Evolutionary conservation across 2,888 invertebrate genomes (phyloP).

Genomic region (Strigamia crassipes): DNA sequence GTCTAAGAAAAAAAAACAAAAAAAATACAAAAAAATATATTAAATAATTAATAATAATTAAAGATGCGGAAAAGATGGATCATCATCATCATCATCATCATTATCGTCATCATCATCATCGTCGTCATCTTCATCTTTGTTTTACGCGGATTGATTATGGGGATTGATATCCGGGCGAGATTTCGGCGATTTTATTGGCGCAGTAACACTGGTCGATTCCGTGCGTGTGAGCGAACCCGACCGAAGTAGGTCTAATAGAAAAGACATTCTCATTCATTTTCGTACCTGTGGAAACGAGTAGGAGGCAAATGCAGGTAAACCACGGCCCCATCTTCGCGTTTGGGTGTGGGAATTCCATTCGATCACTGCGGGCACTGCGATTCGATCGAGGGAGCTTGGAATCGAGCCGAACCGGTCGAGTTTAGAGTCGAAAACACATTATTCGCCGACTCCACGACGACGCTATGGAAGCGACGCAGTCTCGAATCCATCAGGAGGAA

Average conservation of each 20-base stretch:
- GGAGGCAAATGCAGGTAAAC: neutral
- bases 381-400: neutral
- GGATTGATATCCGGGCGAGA: neutral
- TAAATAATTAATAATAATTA: no score
- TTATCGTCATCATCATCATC: neutral
- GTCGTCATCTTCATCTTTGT: neutral
- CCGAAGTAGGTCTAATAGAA: constrained; percentile 17
- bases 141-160: neutral
- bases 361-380: neutral
- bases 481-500: constrained; percentile 29
- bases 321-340: neutral
- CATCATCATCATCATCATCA: no score
- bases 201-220: constrained; percentile 23
- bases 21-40: no score
- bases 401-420: constrained; percentile 6
- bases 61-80: neutral
- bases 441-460: neutral
- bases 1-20: neutral
- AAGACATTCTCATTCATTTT: constrained; percentile 28
- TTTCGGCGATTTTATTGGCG: neutral
- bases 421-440: constrained; percentile 29
- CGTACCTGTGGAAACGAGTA: constrained; percentile 34
- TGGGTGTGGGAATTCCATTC: neutral
- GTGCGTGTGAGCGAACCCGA: neutral
- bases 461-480: constrained; percentile 38